phyloP scores from a whole-genome alignment of 1,140 invertebrate species.

The Daktulosphaira vitifoliae region DNA sequence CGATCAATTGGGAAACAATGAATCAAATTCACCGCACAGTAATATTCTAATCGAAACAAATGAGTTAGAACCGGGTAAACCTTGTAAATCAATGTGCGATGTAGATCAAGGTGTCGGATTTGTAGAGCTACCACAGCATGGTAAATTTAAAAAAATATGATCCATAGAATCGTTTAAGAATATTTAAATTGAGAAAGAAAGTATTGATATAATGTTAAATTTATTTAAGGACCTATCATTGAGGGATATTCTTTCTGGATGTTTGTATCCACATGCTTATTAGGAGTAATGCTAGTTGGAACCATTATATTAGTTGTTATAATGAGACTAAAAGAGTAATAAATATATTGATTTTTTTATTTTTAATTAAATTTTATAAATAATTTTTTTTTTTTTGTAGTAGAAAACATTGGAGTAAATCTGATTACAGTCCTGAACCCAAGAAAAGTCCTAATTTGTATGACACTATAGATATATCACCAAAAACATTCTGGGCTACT shows the following conservation, averaged over 20 bases:
- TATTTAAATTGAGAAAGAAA: too few relatives aligned
- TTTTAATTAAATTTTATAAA: too few relatives aligned
- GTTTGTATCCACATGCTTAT: slow-evolving; percentile 14
- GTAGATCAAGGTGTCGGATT: slow-evolving; percentile 25
- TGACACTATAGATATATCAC: slow-evolving; percentile 25
- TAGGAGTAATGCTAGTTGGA: slow-evolving; percentile 8
- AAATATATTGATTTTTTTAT: too few relatives aligned
- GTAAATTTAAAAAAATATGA: too few relatives aligned
- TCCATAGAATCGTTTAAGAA: too few relatives aligned
- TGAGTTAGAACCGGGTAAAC: slow-evolving; percentile 16
- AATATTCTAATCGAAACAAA: slow-evolving; percentile 18
- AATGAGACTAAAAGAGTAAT: slow-evolving; percentile 16
- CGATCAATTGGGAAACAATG: slow-evolving; percentile 6
- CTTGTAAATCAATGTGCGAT: slow-evolving; percentile 22
- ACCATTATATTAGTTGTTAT: slow-evolving; percentile 3
- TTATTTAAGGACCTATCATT: slow-evolving; percentile 18
- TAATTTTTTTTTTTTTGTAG: neutral
- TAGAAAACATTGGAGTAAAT: slow-evolving; percentile 23
- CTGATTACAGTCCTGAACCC: slow-evolving; percentile 22
- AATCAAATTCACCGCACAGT: slow-evolving; percentile 14
- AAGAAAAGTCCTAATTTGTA: slow-evolving; percentile 18
- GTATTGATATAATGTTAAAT: too few relatives aligned
- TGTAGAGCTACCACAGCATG: slow-evolving; percentile 16
- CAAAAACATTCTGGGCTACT: slow-evolving; percentile 56
- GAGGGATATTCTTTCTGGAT: slow-evolving; percentile 17